Base-by-base conservation (phyloP, 1,140 invertebrate species). In the Tetraneura akinire region DNA sequence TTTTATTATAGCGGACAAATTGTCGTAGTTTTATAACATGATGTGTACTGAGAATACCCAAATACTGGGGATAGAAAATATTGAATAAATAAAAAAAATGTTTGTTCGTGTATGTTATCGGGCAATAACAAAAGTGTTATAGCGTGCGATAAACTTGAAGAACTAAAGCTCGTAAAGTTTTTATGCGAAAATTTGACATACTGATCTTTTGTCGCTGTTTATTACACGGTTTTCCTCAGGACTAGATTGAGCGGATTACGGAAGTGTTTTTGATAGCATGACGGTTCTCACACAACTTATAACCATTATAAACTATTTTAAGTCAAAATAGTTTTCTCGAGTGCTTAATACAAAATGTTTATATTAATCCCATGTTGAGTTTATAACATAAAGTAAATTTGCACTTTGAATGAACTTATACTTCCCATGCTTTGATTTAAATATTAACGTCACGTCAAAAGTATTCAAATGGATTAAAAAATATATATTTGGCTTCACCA, bases 71-170 rank as follows among this genome's bases (percentile, higher is more conserved):
- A 45, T 45, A 14, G 32, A 47, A 68, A 68, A 45, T 4, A 68
- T 42, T 42, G 42, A 42, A 26, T 45, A 42, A 23, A 47, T 16
- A 47, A n/a, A 13, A 47, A 47, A 2, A n/a, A 10, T 37, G 29
- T 21, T 11, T 16, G 37, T 21, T 0, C 21, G 14, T 32, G 11
- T 37, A 13, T 42, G 18, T 68, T 45, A 18, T 68, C 66, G 66
- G 64, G 66, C 66, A 47, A 68, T 68, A 45, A 68, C 66, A 21
- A 45, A 68, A 68, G 66, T 68, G 66, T 68, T 68, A 68, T 26
- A 21, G 42, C 16, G 66, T 8, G n/a, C 66, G 14, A 68, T 68
- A 68, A 68, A 68, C 66, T 47, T 37, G 64, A 42, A 47, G 66
- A 47, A 68, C 45, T 23, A 47, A 68, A 68, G 47, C 66, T 47